Evolutionary conservation across 2,888 invertebrate species (phyloP), one percentile per base, ranked within the genome.

Genomic region (Synergus japonicus): DNA sequence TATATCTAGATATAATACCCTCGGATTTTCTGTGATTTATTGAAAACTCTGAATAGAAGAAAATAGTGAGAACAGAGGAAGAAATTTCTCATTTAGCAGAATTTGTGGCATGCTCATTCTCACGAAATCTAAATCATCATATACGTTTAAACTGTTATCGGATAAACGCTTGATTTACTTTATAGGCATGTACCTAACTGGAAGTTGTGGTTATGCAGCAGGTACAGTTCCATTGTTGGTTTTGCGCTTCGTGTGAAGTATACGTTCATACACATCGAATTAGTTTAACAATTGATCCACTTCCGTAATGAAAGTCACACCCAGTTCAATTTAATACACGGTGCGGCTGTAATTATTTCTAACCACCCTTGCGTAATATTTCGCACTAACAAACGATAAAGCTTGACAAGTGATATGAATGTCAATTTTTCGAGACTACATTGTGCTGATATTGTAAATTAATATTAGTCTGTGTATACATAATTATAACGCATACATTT

Each of bases 131-230:
- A 73, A 73, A 73, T 73, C 73, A 73, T 60, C 60, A 22, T 60
- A 60, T 29, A 22, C 60, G 60, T 60, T 22, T 60, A 12, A 60
- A 83, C 79, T 76, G 79, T 77, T 81, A 79, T 83, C 81, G 80
- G 81, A 84, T 80, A 79, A 83, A 84, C 69, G 81, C 29, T 79
- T 83, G 82, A 84, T 83, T 82, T 82, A 83, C 79, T 81, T 73
- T 73, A 73, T 73, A 73, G 73, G 54, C 54, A 73, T 54, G 54
- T 73, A 73, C 37, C 73, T 54, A 73, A 73, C 73, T 73, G 49
- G 73, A 73, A 73, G 73, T 73, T 73, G 73, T 37, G 73, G 73
- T 73, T 73, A 73, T 54, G 73, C 73, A 73, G 73, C 73, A 73
- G 73, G 37, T 73, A 73, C 73, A 54, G 54, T 73, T 73, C 73